Base-by-base conservation (phyloP, 2,113 vertebrate genomes). In the Myrmecophaga tridactyla region DNA sequence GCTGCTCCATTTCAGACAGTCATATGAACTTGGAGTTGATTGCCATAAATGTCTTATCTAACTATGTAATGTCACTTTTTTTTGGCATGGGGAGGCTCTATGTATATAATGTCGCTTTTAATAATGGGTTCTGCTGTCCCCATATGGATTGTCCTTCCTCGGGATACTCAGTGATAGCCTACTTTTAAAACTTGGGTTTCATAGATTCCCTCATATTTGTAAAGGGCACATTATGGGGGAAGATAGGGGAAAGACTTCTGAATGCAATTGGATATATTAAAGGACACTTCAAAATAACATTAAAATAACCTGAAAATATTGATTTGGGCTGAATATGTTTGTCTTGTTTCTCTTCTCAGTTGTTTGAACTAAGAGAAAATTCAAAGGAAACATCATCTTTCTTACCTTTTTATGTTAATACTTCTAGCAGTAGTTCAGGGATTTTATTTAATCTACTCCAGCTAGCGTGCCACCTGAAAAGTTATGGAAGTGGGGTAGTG, bases 1-100 rank as follows among this genome's bases (percentile, higher is more conserved):
- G 62, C 95, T 78, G 82, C 31, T 92, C 36, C 31, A 2, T 39
- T 48, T 76, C 46, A 34, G 67, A 85, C 63, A 78, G 6, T 76
- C 18, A 36, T 48, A 36, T 78, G 67, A 89, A 86, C 60, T 94
- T 92, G 90, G 89, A 89, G 87, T 53, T 78, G 73, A 86, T 95
- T 84, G 36, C 86, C 56, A 23, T 43, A 39, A 65, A 75, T 93
- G 36, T 95, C 96, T 95, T 34, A 34, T 46, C n/a, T 48, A 84
- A 77, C 60, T 76, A 23, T 73, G 63, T 46, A 27, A 17, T 39
- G 29, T 46, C 41, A 15, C 72, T 67, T 93, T 82, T 51, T n/a
- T n/a, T n/a, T n/a, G n/a, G n/a, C n/a, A n/a, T n/a, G n/a, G n/a
- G n/a, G n/a, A n/a, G 14, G 48, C 10, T 51, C 14, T 51, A 51